A percentile compares a stretch with the other conserved stretches of the same genome.
phyloP scores from a whole-genome alignment of 2,113 vertebrate species.

The Raja brachyura region DNA sequence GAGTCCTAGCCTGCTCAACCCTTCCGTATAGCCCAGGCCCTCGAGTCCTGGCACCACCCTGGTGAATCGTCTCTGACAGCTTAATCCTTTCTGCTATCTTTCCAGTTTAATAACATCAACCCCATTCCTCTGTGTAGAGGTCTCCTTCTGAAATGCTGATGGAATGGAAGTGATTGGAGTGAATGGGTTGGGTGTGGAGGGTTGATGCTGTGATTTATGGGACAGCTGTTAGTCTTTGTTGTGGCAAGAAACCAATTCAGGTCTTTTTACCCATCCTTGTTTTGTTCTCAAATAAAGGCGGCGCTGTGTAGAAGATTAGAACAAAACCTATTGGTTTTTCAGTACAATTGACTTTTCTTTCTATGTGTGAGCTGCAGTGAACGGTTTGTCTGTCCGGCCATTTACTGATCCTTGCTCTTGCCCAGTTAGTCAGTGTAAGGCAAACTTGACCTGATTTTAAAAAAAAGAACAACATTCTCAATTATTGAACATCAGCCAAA shows the following conservation, averaged over 20 bases:
- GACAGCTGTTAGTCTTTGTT: too few relatives aligned
- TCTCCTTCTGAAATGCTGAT: too few relatives aligned
- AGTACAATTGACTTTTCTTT: neutral
- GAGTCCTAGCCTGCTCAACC: too few relatives aligned
- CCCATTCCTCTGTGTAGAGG: too few relatives aligned
- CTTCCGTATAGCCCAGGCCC: too few relatives aligned
- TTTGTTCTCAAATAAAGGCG: neutral
- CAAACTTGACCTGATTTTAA: neutral
- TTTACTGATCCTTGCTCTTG: neutral
- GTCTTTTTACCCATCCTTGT: neutral
- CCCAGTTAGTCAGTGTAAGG: neutral
- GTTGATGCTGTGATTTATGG: too few relatives aligned
- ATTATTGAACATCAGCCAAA: neutral
- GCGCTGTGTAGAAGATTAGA: neutral
- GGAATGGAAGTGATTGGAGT: too few relatives aligned
- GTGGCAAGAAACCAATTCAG: neutral
- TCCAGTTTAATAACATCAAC: too few relatives aligned
- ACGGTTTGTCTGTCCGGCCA: neutral
- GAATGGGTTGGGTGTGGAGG: too few relatives aligned
- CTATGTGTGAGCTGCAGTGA: neutral
- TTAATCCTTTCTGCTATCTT: too few relatives aligned
- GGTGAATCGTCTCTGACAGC: too few relatives aligned
- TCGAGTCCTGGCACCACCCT: too few relatives aligned
- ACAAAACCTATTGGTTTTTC: neutral
- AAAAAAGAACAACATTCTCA: neutral